phyloP scores from a whole-genome alignment of 2,797 vertebrate species.

The Australoheros facetus region DNA sequence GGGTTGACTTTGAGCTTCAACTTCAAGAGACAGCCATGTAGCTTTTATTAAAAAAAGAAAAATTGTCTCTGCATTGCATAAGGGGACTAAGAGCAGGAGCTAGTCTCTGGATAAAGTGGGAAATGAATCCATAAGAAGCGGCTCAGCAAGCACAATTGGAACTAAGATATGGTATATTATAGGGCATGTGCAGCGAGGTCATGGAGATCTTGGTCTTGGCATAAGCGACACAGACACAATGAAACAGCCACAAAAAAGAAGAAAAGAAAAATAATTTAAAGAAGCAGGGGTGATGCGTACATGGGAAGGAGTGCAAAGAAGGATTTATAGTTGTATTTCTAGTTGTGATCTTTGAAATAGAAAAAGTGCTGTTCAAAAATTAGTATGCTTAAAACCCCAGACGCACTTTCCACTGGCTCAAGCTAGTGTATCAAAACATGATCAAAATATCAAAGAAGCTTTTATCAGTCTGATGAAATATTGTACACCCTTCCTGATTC shows the following conservation, averaged over 20 bases:
- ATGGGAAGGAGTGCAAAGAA: constrained; percentile 22
- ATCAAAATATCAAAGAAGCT: neutral
- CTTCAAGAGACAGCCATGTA: constrained; percentile 12
- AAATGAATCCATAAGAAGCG: constrained; percentile 35
- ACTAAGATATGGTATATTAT: constrained; percentile 28
- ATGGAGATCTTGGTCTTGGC: constrained; percentile 42
- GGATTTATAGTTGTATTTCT: constrained; percentile 14
- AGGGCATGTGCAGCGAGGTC: constrained; percentile 37
- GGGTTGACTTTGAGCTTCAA: constrained; percentile 36
- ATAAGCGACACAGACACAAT: constrained; percentile 36
- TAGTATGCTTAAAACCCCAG: constrained; percentile 8
- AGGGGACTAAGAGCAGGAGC: constrained; percentile 10
- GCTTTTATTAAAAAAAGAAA: constrained; percentile 9
- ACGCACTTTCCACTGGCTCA: neutral
- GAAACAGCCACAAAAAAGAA: constrained; percentile 9
- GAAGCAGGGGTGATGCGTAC: constrained; percentile 23
- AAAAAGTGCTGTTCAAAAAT: constrained; percentile 2
- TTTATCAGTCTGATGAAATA: constrained; percentile 17
- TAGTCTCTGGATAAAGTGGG: constrained; percentile 17
- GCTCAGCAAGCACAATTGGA: constrained; percentile 37
- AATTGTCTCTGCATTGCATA: neutral
- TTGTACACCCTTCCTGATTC: neutral
- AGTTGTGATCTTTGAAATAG: constrained; percentile 4
- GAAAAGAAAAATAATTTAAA: neutral
- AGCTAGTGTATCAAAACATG: neutral